Evolutionary conservation across 2,888 invertebrate species (phyloP).

Genomic region (Zygogramma bicolorata): DNA sequence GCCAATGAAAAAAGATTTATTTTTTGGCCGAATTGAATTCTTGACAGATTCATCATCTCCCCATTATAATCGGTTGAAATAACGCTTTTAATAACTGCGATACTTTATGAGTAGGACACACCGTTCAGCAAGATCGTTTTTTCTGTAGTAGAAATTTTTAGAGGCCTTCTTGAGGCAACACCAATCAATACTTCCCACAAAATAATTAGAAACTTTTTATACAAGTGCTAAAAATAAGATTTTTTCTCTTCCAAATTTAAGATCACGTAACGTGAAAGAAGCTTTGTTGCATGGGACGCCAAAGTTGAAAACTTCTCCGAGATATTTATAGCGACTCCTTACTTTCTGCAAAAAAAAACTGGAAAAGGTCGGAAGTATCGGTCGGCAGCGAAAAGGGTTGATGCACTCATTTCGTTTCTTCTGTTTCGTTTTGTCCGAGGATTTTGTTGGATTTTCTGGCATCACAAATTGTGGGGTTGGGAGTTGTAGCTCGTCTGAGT

Average conservation of each 20-base stretch:
- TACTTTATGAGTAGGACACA: too few species aligned
- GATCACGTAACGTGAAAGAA: not conserved
- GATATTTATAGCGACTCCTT: not conserved
- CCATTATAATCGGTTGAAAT: too few species aligned
- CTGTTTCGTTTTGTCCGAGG: not conserved
- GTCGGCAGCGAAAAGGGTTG: not conserved
- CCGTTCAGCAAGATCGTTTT: too few species aligned
- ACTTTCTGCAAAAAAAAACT: not conserved
- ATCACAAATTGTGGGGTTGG: not conserved
- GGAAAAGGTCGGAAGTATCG: conserved; percentile 2
- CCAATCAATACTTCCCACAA: too few species aligned
- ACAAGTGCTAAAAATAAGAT: too few species aligned
- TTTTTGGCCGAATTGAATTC: too few species aligned
- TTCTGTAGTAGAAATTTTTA: too few species aligned
- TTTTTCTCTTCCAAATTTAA: not conserved
- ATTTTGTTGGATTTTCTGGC: not conserved
- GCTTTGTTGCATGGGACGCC: not conserved
- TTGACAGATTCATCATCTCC: too few species aligned
- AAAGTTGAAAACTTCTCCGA: not conserved
- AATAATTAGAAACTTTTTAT: too few species aligned
- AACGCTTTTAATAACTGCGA: too few species aligned
- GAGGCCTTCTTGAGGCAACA: too few species aligned
- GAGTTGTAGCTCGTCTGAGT: not conserved
- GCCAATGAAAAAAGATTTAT: too few species aligned
- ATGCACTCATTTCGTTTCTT: not conserved